A percentile compares a stretch with the other conserved stretches of the same genome.
These are phyloP conservation scores for Pomatostomus ruficeps DNA, from an alignment of 2,113 vertebrate species.

Conservation along the genomic window DNA sequence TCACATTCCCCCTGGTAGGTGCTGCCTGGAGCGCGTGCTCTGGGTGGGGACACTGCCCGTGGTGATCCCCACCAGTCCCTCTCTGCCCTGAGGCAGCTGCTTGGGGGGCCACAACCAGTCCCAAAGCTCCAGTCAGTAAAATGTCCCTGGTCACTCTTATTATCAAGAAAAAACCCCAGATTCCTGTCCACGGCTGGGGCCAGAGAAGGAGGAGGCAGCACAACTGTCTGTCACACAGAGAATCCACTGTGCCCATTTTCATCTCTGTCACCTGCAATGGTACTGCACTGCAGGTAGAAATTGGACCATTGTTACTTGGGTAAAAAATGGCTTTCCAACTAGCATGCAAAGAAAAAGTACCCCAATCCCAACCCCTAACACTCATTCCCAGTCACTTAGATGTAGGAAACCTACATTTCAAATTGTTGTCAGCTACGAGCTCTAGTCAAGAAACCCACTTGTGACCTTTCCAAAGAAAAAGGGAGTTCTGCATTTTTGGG, in stretches of 20 bases:
- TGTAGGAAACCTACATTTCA: slow-evolving; percentile 6
- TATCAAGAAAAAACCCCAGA: neutral
- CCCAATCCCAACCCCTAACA: slow-evolving; percentile 36
- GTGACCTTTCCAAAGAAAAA: slow-evolving; percentile 19
- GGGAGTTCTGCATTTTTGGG: neutral
- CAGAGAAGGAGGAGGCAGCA: neutral
- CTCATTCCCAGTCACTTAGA: slow-evolving; percentile 8
- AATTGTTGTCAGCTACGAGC: neutral
- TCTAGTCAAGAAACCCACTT: slow-evolving; percentile 26
- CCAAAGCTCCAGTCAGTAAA: neutral
- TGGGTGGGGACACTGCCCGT: neutral
- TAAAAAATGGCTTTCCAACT: slow-evolving; percentile 33
- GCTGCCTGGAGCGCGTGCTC: neutral
- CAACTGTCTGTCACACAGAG: neutral
- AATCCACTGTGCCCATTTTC: neutral
- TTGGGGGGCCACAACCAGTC: neutral
- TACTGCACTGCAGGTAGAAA: slow-evolving; percentile 51
- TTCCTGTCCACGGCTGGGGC: neutral
- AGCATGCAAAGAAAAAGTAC: slow-evolving; percentile 63
- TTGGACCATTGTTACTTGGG: slow-evolving; percentile 25
- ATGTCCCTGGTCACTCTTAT: neutral
- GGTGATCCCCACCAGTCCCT: neutral
- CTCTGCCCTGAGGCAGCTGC: neutral
- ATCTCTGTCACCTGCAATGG: slow-evolving; percentile 28
- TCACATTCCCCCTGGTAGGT: neutral